These are phyloP conservation scores for Quadroppia sp. DNA, from an alignment of 2,888 invertebrate species.

Conservation along the genomic window DNA sequence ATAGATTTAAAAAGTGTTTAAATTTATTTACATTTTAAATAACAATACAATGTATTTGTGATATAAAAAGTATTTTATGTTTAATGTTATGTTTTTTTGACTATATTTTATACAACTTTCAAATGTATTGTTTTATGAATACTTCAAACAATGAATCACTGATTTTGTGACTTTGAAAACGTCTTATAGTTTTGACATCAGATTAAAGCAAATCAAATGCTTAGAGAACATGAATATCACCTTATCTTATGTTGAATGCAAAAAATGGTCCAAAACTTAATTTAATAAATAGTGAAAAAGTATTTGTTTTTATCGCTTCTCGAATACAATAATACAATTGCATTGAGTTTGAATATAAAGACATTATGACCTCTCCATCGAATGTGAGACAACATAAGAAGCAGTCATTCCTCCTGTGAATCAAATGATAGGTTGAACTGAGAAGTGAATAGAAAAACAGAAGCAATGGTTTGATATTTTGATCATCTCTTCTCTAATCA, in stretches of 20 bases:
- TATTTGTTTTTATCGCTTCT: constrained; percentile 3
- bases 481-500: constrained; percentile 30
- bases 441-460: background rate
- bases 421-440: background rate
- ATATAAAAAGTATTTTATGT: too few species aligned
- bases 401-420: background rate
- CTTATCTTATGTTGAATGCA: background rate
- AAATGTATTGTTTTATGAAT: background rate
- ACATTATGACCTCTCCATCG: background rate
- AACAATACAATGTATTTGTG: too few species aligned
- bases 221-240: background rate
- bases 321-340: background rate
- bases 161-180: too few species aligned
- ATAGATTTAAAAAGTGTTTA: too few species aligned
- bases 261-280: background rate
- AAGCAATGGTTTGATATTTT: background rate
- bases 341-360: constrained; percentile 25
- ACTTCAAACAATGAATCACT: background rate
- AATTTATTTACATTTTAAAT: too few species aligned
- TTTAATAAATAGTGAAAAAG: background rate
- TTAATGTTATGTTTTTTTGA: too few species aligned
- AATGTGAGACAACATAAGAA: background rate
- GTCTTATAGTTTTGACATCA: background rate
- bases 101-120: too few species aligned
- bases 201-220: background rate